A percentile compares a stretch with the other conserved stretches of the same genome.
Evolutionary conservation across 2,797 vertebrate species (phyloP).

Genomic region (Hippopotamyrus pictus): DNA sequence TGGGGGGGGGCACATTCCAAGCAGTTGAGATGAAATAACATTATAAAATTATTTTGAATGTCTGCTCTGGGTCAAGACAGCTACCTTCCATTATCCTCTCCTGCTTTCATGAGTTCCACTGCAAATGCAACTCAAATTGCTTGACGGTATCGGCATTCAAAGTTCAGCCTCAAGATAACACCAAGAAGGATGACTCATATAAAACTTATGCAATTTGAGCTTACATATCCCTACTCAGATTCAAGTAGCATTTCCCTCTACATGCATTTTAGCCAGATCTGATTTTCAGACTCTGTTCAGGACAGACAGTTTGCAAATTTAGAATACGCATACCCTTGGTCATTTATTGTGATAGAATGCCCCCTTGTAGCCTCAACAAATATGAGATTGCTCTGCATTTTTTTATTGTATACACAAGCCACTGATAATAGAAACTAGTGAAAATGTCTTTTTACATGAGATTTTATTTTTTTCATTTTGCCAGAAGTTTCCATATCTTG

Average conservation of each 20-base stretch:
- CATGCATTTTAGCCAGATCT: neutral
- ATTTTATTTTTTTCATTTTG: neutral
- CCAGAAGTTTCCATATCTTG: neutral
- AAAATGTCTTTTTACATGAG: neutral
- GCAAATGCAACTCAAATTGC: conserved; percentile 4
- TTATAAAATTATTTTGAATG: neutral
- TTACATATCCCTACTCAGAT: neutral
- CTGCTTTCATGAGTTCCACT: neutral
- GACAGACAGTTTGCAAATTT: neutral
- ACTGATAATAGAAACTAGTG: neutral
- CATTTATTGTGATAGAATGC: neutral
- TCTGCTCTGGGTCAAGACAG: neutral
- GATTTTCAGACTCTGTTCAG: neutral
- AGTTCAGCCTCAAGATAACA: neutral
- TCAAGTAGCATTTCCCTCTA: neutral
- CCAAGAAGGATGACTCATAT: neutral
- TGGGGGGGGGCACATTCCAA: neutral
- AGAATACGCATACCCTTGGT: neutral
- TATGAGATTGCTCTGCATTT: neutral
- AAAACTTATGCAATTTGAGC: neutral
- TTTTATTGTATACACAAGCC: neutral
- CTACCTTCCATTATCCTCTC: neutral
- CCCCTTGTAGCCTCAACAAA: neutral
- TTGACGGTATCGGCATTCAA: neutral
- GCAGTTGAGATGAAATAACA: neutral